phyloP scores from a whole-genome alignment of 2,113 vertebrate genomes.

The Alces alces region DNA sequence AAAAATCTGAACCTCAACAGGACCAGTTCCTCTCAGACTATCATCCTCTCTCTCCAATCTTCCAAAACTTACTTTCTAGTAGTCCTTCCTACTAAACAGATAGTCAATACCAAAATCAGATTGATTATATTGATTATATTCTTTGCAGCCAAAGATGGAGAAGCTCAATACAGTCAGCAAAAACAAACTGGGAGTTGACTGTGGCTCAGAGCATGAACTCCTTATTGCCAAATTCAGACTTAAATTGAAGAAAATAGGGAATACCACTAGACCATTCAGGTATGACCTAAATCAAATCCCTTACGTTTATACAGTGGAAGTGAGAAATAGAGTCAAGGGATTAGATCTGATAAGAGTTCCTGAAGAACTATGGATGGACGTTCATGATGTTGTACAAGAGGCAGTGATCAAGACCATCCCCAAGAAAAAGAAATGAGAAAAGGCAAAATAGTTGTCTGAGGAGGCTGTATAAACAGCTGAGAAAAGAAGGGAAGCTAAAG shows the following conservation, averaged over 20 bases:
- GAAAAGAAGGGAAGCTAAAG: not conserved
- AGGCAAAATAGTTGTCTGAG: not conserved
- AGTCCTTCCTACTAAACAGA: not conserved
- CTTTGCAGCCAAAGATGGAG: not conserved
- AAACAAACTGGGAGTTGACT: not conserved
- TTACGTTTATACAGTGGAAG: accelerated
- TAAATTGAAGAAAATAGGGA: not conserved
- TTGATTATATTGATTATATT: not conserved
- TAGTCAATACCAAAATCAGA: not conserved
- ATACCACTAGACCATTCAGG: not conserved
- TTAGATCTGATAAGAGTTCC: not conserved
- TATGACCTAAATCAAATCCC: not conserved
- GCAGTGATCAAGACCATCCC: not conserved
- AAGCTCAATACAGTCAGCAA: not conserved
- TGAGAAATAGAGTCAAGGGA: not conserved
- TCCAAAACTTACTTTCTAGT: not conserved
- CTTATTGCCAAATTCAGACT: not conserved
- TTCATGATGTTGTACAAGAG: not conserved
- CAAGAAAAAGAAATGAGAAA: not conserved
- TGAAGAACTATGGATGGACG: accelerated
- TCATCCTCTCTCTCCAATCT: not conserved
- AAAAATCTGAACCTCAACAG: not conserved
- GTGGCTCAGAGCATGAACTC: not conserved
- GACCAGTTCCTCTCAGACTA: not conserved
- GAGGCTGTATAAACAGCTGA: not conserved